Base-by-base conservation (phyloP, 2,113 vertebrate genomes). In the Pygoscelis adeliae region DNA sequence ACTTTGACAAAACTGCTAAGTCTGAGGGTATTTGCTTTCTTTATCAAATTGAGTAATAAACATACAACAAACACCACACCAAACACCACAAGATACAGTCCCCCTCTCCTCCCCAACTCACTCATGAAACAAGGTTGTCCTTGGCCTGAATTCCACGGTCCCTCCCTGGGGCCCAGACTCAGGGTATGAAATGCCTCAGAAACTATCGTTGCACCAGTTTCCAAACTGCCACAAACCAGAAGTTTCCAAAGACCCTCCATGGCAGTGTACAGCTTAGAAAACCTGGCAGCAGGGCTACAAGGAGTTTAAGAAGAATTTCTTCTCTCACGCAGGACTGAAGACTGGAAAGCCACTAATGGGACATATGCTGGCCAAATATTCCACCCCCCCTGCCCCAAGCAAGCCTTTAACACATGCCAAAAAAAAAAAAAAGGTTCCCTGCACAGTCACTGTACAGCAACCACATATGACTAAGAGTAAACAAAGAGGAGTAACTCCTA, bases 401-500 rank as follows among this genome's bases (percentile, higher is more conserved):
- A 78, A 85, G 16, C 52, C 55, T 89, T 61, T 42, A 78, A 84
- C 19, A 78, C 42, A 26, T 55, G 42, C 38, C 40, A 76, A 65
- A 80, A 62, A 84, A 65, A 65, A 65, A 85, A 40, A 10, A 63
- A 79, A 86, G 53, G 63, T 42, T 95, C 42, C 53, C 32, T 62
- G 71, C 32, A 83, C 13, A 86, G 83, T 89, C 63, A 89, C 59
- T 19, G n/a, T 26, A 84, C n/a, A 67, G 47, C 55, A 91, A 83
- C 50, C 72, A 67, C 42, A 5, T 25, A 55, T 52, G 80, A 93
- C 59, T 70, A 84, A 81, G 80, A 89, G 89, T 67, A 94, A 95
- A 95, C 79, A 94, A 77, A 89, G 81, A 73, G 19, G 55, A 92
- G n/a, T 78, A 82, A 84, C 52, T 87, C 77, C 72, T 58, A 82